phyloP scores from a whole-genome alignment of 2,797 vertebrate genomes.

The Gambusia yucatana region DNA sequence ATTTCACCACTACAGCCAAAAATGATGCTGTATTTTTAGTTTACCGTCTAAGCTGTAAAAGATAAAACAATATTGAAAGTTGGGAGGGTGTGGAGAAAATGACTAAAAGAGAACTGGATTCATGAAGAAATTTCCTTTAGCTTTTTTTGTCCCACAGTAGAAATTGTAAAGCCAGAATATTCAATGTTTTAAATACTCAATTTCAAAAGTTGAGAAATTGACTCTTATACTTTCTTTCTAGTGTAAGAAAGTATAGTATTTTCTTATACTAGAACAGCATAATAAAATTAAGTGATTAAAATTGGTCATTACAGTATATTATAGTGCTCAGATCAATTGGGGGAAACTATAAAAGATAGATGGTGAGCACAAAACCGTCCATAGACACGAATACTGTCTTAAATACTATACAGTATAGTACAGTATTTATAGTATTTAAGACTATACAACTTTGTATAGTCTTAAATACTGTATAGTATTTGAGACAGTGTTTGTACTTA shows the following conservation, averaged over 20 bases:
- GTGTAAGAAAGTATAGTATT: too few relatives aligned
- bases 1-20: conserved; percentile 13
- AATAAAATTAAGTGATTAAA: background rate
- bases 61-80: background rate
- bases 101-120: background rate
- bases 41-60: background rate
- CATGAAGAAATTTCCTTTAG: background rate
- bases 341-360: background rate
- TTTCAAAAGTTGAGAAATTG: background rate
- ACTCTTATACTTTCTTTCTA: too few relatives aligned
- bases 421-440: too few relatives aligned
- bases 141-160: background rate
- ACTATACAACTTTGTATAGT: too few relatives aligned
- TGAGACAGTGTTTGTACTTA: background rate
- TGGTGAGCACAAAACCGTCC: too few relatives aligned
- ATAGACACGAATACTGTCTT: too few relatives aligned
- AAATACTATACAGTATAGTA: too few relatives aligned
- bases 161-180: background rate
- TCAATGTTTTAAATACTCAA: background rate
- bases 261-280: background rate
- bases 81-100: background rate
- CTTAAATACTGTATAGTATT: too few relatives aligned
- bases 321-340: background rate
- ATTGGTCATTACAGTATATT: background rate
- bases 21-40: conserved; percentile 5